Percentiles rank a stretch among this genome's conserved stretches.
These are phyloP conservation scores for Gambelia wislizenii DNA, from an alignment of 2,797 vertebrate species.

Conservation along the genomic window DNA sequence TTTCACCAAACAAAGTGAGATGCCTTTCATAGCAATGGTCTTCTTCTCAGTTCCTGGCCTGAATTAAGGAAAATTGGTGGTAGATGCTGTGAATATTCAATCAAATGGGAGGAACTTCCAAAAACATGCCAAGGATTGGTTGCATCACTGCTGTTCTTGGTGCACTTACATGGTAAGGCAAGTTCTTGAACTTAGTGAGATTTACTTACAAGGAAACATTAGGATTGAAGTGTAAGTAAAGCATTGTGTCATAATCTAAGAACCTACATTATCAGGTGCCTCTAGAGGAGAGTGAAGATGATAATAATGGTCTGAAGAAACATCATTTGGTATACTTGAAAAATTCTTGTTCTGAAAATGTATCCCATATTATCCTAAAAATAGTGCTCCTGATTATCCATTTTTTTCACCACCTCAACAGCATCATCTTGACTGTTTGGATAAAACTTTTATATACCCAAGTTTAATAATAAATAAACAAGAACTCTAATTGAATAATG, in stretches of 20 bases:
- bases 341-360: neutral
- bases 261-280: neutral
- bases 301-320: neutral
- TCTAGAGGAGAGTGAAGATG: neutral
- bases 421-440: neutral
- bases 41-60: neutral
- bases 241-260: neutral
- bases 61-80: neutral
- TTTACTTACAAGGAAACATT: neutral
- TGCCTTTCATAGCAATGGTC: neutral
- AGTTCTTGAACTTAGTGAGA: neutral
- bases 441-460: conserved; percentile 6
- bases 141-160: neutral
- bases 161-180: neutral
- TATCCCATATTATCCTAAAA: neutral
- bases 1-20: neutral
- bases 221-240: neutral
- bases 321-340: neutral
- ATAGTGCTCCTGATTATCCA: neutral
- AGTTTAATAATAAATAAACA: conserved; percentile 12
- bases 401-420: neutral
- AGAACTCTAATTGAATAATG: conserved; percentile 31
- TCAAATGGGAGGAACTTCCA: neutral
- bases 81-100: neutral
- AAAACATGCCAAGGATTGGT: neutral